Conservation (phyloP, 2,113 vertebrate genomes). For the Syngnathus typhle region DNA sequence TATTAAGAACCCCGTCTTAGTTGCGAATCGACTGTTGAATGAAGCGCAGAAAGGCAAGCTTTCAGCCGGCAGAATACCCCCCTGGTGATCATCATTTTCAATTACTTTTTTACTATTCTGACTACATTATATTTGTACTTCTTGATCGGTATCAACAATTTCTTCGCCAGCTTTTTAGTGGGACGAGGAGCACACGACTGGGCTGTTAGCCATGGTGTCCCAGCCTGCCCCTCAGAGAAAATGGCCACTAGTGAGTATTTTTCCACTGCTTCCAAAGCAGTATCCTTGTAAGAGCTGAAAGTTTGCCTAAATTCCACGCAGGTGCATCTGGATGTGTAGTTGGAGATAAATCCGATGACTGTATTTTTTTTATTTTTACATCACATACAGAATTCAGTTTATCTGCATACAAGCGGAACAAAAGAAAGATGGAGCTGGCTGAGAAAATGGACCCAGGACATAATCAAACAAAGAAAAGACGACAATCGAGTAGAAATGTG, state of each 20-base stretch:
- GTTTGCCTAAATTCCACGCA: not conserved
- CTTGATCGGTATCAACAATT: slow-evolving; percentile 6
- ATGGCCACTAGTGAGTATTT: slow-evolving; percentile 94
- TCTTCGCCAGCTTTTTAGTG: slow-evolving; percentile 86
- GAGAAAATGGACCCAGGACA: slow-evolving; percentile 91
- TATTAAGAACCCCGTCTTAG: slow-evolving; percentile 95
- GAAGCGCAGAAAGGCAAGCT: slow-evolving; percentile 98
- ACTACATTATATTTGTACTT: not conserved
- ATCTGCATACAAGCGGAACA: slow-evolving; percentile 98
- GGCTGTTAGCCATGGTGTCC: slow-evolving; percentile 94
- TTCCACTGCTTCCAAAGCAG: slow-evolving; percentile 3
- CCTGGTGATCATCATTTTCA: slow-evolving; percentile 79
- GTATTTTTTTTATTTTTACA: slow-evolving; percentile 6
- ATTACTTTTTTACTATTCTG: not conserved
- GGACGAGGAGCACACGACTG: slow-evolving; percentile 94
- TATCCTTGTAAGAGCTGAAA: not conserved
- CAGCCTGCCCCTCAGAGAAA: slow-evolving; percentile 87
- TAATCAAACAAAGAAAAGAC: slow-evolving; percentile 85
- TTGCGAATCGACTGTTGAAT: slow-evolving; percentile 89
- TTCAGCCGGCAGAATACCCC: slow-evolving; percentile 95
- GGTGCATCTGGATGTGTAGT: not conserved
- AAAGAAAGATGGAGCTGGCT: slow-evolving; percentile 94
- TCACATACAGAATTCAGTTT: slow-evolving; percentile 86
- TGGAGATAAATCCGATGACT: not conserved
- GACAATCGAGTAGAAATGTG: slow-evolving; percentile 93